Base-by-base conservation (phyloP, 2,113 vertebrate species). In the Agelaius phoeniceus region DNA sequence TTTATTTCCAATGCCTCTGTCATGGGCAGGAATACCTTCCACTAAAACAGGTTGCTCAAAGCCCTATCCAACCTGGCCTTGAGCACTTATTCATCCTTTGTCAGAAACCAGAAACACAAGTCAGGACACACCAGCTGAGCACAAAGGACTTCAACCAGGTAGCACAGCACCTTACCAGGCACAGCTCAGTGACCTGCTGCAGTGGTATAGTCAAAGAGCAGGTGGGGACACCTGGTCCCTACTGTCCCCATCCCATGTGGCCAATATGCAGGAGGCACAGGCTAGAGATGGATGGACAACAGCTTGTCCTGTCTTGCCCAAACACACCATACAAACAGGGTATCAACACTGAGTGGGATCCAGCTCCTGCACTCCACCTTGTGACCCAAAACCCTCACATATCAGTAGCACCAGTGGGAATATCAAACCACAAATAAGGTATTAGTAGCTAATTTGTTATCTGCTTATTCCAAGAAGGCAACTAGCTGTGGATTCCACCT, bases 171-270 rank as follows among this genome's bases (percentile, higher is more conserved):
- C 35, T 57, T 10, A 68, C 11, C 58, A 72, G 65, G 66, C 52
- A 72, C 31, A 78, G 49, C n/a, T 30, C 62, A 52, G 43, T 8
- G 2, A 44, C 52, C 61, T 72, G 22, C 48, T 61, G 62, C 31
- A 73, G 8, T 2, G 48, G 17, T 8, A 23, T 0, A 1, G 43
- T 15, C 46, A 46, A 55, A 74, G 35, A 11, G 18, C 13, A 7
- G 76, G 24, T 49, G 48, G 48, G 48, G 48, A 49, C 48, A 49
- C 48, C 33, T 6, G 0, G 27, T 43, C 57, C 39, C 69, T 57
- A 39, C 21, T 63, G 39, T 52, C 52, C 52, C 16, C 49, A 79
- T 2, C 6, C 39, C 1, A 0, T 0, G 0, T 21, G 24, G 57
- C 30, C 74, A 82, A 39, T 16, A 27, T 0, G 6, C 23, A 69